These are phyloP conservation scores for Poecilus cupreus DNA, from an alignment of 2,888 invertebrate species.

Conservation along the genomic window DNA sequence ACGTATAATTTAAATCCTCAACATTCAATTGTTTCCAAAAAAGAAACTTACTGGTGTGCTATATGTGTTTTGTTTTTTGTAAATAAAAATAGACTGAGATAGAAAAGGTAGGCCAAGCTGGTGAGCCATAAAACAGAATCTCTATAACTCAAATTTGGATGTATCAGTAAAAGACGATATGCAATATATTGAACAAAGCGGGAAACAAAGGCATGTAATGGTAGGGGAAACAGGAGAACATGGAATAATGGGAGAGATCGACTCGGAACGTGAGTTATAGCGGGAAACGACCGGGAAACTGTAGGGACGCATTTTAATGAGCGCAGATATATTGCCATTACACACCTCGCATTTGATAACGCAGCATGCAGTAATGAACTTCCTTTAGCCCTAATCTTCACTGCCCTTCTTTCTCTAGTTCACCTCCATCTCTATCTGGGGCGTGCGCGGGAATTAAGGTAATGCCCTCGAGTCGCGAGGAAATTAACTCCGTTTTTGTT, in stretches of 20 bases:
- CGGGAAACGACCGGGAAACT: conserved; percentile 50
- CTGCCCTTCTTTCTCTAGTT: too few relatives aligned
- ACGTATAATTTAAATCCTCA: too few relatives aligned
- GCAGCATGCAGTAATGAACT: background rate
- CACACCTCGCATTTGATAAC: conserved; percentile 47
- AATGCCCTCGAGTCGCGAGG: background rate
- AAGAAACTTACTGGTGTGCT: too few relatives aligned
- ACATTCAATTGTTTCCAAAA: too few relatives aligned
- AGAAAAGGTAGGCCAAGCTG: too few relatives aligned
- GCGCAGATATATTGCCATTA: conserved; percentile 47
- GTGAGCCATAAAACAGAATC: too few relatives aligned
- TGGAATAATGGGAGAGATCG: background rate
- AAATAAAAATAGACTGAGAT: too few relatives aligned
- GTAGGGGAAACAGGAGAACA: background rate
- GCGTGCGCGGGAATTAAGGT: background rate
- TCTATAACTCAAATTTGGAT: background rate
- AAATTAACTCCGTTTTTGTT: conserved; percentile 47
- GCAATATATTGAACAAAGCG: background rate
- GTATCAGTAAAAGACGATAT: background rate
- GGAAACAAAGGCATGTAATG: background rate
- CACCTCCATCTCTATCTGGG: too few relatives aligned
- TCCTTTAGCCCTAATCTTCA: background rate
- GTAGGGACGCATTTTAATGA: conserved; percentile 54
- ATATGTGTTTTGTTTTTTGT: too few relatives aligned
- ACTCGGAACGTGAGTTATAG: conserved; percentile 14